phyloP scores from a whole-genome alignment of 2,113 vertebrate genomes.

The Athene cunicularia region DNA sequence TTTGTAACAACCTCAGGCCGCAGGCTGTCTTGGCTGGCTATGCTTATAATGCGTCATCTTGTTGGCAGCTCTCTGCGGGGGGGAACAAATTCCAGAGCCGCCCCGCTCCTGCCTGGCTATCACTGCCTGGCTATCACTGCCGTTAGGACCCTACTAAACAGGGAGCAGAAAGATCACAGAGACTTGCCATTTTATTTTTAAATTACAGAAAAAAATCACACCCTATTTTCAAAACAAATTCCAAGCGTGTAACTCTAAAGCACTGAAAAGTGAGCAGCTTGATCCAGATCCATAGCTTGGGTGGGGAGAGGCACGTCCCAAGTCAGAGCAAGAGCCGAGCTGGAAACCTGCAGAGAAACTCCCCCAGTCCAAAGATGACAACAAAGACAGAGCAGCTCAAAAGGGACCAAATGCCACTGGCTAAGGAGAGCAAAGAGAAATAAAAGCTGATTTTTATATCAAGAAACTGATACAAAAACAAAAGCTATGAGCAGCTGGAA shows the following conservation, averaged over 20 bases:
- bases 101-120: background rate
- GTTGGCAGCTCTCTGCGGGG: constrained; percentile 28
- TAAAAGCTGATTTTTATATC: background rate
- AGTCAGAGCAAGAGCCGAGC: background rate
- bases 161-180: background rate
- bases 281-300: background rate
- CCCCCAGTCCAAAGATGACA: background rate
- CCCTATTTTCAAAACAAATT: background rate
- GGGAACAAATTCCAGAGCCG: constrained; percentile 42
- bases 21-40: constrained; percentile 36
- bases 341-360: background rate
- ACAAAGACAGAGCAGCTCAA: background rate
- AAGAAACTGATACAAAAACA: background rate
- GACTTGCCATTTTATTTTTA: background rate
- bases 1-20: background rate
- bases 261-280: background rate
- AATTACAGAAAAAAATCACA: background rate
- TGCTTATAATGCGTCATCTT: constrained; percentile 9
- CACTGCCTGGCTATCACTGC: background rate
- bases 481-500: background rate
- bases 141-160: background rate
- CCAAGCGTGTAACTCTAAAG: background rate
- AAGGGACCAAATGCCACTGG: accelerated
- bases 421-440: background rate
- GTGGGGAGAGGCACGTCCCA: background rate